Percentiles rank a stretch among this genome's conserved stretches.
phyloP scores from a whole-genome alignment of 1,140 invertebrate genomes.

The Paraescarpia echinospica region DNA sequence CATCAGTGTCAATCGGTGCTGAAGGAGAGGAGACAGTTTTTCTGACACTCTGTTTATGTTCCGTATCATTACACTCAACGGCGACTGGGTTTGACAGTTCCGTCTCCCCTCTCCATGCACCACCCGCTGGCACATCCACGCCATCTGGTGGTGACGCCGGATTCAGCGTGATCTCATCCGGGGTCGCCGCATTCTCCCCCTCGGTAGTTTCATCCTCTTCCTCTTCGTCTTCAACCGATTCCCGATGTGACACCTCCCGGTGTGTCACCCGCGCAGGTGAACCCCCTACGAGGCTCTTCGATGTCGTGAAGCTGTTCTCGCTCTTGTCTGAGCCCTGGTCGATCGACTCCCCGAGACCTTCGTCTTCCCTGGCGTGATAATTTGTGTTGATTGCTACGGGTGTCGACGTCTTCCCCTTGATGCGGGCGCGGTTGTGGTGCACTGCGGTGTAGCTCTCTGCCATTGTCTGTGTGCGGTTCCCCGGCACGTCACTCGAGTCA shows the following conservation, averaged over 20 bases:
- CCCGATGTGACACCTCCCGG: background rate
- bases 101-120: background rate
- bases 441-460: background rate
- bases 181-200: background rate
- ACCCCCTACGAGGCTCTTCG: background rate
- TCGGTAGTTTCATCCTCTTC: background rate
- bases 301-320: background rate
- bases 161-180: background rate
- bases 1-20: background rate
- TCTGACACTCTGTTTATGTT: background rate
- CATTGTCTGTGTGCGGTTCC: background rate
- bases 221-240: background rate
- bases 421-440: background rate
- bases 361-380: background rate
- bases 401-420: background rate
- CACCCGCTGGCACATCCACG: background rate
- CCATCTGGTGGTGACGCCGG: background rate
- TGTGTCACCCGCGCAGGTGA: background rate
- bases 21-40: background rate
- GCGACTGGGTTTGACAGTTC: background rate
- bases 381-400: background rate
- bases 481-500: background rate
- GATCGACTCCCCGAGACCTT: background rate
- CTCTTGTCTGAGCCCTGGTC: background rate
- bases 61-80: background rate